phyloP scores from a whole-genome alignment of 1,140 invertebrate genomes.

The Carposina sasakii region DNA sequence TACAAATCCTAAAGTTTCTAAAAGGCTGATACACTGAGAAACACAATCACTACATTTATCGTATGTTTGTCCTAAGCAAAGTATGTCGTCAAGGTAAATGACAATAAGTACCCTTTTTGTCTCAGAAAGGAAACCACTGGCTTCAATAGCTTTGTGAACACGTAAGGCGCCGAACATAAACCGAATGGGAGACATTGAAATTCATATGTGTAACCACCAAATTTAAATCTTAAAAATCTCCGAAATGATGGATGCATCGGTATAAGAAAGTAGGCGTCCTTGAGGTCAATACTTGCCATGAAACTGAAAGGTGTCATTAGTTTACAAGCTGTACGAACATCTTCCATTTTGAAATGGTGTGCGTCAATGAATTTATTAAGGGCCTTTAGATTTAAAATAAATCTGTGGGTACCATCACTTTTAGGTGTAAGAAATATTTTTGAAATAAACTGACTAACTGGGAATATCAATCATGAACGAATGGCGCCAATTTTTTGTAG shows the following conservation, averaged over 20 bases:
- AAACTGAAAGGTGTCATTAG: background rate
- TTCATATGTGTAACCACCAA: background rate
- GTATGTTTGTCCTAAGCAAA: slow-evolving; percentile 2
- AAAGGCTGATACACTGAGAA: background rate
- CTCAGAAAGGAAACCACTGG: slow-evolving; percentile 1
- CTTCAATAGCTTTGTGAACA: slow-evolving; percentile 10
- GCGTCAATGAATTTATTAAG: slow-evolving; percentile 9
- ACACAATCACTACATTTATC: background rate
- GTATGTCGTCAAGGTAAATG: slow-evolving; percentile 9
- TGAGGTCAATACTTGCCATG: slow-evolving; percentile 2
- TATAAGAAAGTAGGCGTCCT: slow-evolving; percentile 12
- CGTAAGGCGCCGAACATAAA: slow-evolving; percentile 3
- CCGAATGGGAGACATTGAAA: slow-evolving; percentile 10
- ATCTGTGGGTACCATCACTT: slow-evolving; percentile 7
- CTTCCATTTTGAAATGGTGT: slow-evolving; percentile 14
- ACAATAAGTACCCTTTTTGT: background rate
- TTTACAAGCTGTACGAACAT: slow-evolving; percentile 8
- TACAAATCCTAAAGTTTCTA: slow-evolving; percentile 4
- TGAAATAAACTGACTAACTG: slow-evolving; percentile 4
- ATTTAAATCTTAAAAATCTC: slow-evolving; percentile 10
- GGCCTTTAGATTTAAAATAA: slow-evolving; percentile 8
- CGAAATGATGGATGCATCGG: background rate
- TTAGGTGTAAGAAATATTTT: slow-evolving; percentile 11
- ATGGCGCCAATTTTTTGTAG: background rate
- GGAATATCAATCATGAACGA: background rate